A percentile compares a stretch with the other conserved stretches of the same genome.
phyloP scores from a whole-genome alignment of 2,797 vertebrate genomes.

The Pipistrellus nathusii region DNA sequence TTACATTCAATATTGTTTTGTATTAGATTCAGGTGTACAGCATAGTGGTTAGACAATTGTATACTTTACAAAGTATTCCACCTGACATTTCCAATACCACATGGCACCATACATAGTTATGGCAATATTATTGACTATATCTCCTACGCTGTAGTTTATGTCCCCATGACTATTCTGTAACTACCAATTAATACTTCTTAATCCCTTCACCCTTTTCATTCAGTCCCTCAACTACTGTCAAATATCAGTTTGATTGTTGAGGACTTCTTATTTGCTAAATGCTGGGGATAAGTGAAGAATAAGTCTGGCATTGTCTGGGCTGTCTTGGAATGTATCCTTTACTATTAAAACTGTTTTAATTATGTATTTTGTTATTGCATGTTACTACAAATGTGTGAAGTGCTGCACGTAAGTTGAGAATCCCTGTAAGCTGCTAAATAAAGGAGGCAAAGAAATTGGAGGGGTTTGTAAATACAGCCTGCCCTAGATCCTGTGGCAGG shows the following conservation, averaged over 20 bases:
- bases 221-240: not conserved
- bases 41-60: not conserved
- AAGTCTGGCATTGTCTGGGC: not conserved
- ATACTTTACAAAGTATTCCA: not conserved
- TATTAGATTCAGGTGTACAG: not conserved
- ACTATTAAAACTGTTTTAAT: not conserved
- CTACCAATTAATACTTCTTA: not conserved
- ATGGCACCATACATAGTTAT: not conserved
- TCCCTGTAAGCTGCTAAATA: not conserved
- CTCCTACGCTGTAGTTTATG: not conserved
- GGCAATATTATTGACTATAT: not conserved
- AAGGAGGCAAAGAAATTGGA: not conserved
- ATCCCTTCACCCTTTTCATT: not conserved
- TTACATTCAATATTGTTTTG: not conserved
- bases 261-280: not conserved
- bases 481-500: not conserved
- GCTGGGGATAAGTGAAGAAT: not conserved
- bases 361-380: not conserved
- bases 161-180: not conserved
- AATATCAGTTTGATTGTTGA: not conserved
- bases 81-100: not conserved
- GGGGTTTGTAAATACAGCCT: not conserved
- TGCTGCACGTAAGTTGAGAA: constrained; percentile 2
- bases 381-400: not conserved
- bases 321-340: not conserved